phyloP scores from a whole-genome alignment of 2,797 vertebrate species.

The Fistularia commersonii region DNA sequence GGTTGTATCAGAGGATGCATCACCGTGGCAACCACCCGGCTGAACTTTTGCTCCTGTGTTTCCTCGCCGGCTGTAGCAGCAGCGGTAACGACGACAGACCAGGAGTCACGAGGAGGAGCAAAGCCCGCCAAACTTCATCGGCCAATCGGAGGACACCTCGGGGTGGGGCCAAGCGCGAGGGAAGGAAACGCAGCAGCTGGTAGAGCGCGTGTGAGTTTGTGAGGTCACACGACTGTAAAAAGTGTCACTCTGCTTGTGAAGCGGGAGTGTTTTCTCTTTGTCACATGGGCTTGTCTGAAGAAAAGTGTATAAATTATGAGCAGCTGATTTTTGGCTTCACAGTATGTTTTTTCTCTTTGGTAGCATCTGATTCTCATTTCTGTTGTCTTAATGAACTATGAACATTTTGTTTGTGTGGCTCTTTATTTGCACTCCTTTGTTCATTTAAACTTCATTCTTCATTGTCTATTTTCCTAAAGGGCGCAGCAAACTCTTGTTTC shows the following conservation, averaged over 20 bases:
- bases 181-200: slow-evolving; percentile 28
- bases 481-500: too few relatives aligned
- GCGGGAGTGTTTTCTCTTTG: too few relatives aligned
- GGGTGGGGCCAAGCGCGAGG: slow-evolving; percentile 6
- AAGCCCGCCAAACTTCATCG: slow-evolving; percentile 49
- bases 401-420: too few relatives aligned
- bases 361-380: too few relatives aligned
- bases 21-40: slow-evolving; percentile 32
- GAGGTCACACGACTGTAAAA: slow-evolving; percentile 35
- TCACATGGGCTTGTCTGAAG: too few relatives aligned
- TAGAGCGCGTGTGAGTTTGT: slow-evolving; percentile 16
- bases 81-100: neutral
- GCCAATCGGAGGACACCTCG: slow-evolving; percentile 34
- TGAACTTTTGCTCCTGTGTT: slow-evolving; percentile 48
- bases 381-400: too few relatives aligned
- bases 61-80: slow-evolving; percentile 4
- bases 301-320: too few relatives aligned
- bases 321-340: too few relatives aligned
- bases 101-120: slow-evolving; percentile 35
- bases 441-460: too few relatives aligned
- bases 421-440: too few relatives aligned
- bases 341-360: too few relatives aligned
- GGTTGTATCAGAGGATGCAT: slow-evolving; percentile 28
- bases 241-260: neutral
- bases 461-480: too few relatives aligned